phyloP scores from a whole-genome alignment of 2,888 invertebrate genomes.

The Chydorus sphaericus region DNA sequence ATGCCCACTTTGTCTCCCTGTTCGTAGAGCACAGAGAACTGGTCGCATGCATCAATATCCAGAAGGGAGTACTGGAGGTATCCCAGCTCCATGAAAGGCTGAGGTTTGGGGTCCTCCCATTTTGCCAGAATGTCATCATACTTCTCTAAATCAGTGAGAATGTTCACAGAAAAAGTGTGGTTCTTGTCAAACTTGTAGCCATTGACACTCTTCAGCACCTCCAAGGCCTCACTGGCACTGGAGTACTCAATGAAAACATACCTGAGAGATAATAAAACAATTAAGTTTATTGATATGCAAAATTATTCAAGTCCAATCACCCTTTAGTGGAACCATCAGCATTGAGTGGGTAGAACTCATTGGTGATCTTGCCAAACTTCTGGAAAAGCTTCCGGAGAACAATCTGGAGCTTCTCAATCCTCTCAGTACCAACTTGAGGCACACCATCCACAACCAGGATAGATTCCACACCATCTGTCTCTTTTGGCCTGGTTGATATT shows the following conservation, averaged over 20 bases:
- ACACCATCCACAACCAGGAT: conserved; percentile 93
- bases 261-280: too few species aligned
- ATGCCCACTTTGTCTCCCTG: conserved; percentile 66
- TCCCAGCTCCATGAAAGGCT: conserved; percentile 78
- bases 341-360: conserved; percentile 71
- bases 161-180: conserved; percentile 83
- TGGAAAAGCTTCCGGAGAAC: conserved; percentile 83
- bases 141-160: conserved; percentile 89
- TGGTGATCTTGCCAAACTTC: conserved; percentile 74
- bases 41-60: conserved; percentile 91
- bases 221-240: conserved; percentile 64
- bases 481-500: conserved; percentile 72
- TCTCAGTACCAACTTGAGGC: conserved; percentile 82
- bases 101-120: conserved; percentile 80
- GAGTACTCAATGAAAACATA: conserved; percentile 87
- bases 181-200: conserved; percentile 90
- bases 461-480: conserved; percentile 90
- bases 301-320: too few species aligned
- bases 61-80: conserved; percentile 84
- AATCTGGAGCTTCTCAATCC: conserved; percentile 78
- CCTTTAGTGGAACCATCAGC: conserved; percentile 77
- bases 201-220: conserved; percentile 75
- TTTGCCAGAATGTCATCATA: conserved; percentile 78
- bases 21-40: conserved; percentile 67
- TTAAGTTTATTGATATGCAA: too few species aligned